These are phyloP conservation scores for Furnarius figulus DNA, from an alignment of 2,113 vertebrate genomes.

Conservation along the genomic window DNA sequence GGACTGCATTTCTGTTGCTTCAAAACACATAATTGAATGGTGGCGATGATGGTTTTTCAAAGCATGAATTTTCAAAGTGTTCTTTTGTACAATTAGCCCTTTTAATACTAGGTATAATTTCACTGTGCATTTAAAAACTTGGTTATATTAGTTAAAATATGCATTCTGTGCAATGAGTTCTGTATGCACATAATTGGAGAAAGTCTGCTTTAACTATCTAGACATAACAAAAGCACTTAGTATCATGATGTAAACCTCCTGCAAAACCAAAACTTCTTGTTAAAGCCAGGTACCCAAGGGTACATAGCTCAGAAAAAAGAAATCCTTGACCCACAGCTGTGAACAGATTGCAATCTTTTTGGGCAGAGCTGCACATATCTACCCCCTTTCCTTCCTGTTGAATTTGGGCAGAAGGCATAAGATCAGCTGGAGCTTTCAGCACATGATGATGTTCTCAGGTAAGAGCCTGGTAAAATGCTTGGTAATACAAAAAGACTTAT, in stretches of 20 bases:
- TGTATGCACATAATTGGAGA: background rate
- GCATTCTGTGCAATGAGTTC: background rate
- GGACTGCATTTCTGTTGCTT: background rate
- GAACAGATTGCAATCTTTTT: slow-evolving; percentile 90
- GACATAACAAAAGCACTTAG: background rate
- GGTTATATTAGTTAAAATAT: background rate
- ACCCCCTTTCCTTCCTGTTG: slow-evolving; percentile 94
- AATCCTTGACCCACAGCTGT: slow-evolving; percentile 75
- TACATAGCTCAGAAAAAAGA: background rate
- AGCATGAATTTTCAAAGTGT: background rate
- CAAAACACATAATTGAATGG: background rate
- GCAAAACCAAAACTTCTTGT: background rate
- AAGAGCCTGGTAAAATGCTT: background rate
- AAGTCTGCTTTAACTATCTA: background rate
- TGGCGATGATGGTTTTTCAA: background rate
- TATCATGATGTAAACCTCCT: background rate
- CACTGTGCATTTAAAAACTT: background rate
- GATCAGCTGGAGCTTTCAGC: slow-evolving; percentile 95
- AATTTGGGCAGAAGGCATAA: slow-evolving; percentile 95
- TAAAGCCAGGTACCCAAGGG: background rate
- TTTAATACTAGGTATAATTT: background rate
- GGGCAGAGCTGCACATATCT: slow-evolving; percentile 92
- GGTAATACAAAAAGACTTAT: background rate
- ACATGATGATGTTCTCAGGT: slow-evolving; percentile 99
- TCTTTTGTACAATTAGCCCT: background rate